Base-by-base conservation (phyloP, 2,113 vertebrate species). In the Lophura nycthemera region DNA sequence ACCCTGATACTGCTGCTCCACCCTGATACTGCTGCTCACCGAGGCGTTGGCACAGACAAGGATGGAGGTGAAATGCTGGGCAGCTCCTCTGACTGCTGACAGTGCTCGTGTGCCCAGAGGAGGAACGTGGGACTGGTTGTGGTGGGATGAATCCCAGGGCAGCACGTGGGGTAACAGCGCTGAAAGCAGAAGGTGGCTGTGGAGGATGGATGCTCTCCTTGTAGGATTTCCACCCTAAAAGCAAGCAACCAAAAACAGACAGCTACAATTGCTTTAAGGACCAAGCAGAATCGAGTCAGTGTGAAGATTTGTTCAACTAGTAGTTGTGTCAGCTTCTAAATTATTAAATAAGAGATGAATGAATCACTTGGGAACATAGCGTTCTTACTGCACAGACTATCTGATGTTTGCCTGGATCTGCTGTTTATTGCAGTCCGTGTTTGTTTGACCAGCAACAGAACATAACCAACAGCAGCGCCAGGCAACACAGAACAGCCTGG, bases 341-440 rank as follows among this genome's bases (percentile, higher is more conserved):
- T 92, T 67, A 81, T 60, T 67, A 80, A 94, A 90, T 82, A 90
- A 93, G 40, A 64, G 84, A 30, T 45, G 43, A 56, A 73, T 80
- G 91, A 95, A 89, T 91, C 91, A 74, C 75, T 77, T 60, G 73
- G 79, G 89, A 92, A 92, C 89, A 86, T n/a, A 30, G 85, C 0
- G 52, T 94, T 95, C 95, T 40, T 9, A 6, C 29, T 79, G 92
- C 89, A 54, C 11, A 5, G 74, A 10, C 87, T n/a, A 45, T 71
- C 81, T 86, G 57, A 2, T 65, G 72, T 79, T 69, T 59, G 74
- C 75, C 92, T 73, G 83, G 52, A 52, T 22, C 47, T 12, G 0
- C 0, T 17, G 82, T 59, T 93, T 93, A 88, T 90, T 86, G 93
- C 84, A 83, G 87, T 45, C 80, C 78, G n/a, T 71, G 10, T 76